Evolutionary conservation across 2,113 vertebrate species (phyloP).

Genomic region (Heterotilapia buettikoferi): DNA sequence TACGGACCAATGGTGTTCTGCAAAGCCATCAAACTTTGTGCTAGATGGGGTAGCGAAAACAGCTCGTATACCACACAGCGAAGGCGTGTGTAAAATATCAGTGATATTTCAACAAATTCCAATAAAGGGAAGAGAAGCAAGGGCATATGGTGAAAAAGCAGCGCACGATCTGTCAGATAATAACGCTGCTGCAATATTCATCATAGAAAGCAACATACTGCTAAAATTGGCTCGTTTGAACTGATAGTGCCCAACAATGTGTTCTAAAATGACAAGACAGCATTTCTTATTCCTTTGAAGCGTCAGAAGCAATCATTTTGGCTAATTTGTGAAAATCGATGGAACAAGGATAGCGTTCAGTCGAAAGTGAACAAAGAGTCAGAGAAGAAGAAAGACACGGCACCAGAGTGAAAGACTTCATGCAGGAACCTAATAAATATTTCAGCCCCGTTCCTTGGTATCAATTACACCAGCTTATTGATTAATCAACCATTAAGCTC

Average conservation of each 20-base stretch:
- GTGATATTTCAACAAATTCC: not conserved
- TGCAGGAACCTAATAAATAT: conserved; percentile 43
- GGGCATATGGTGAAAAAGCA: not conserved
- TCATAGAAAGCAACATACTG: not conserved
- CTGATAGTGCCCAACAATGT: not conserved
- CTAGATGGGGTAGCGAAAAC: not conserved
- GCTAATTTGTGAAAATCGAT: conserved; percentile 10
- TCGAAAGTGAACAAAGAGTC: not conserved
- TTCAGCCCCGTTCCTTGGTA: conserved; percentile 37
- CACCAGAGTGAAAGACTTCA: not conserved
- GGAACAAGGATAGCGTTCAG: not conserved
- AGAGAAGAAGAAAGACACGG: not conserved
- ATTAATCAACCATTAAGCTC: conserved; percentile 53
- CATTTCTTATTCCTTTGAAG: conserved; percentile 10
- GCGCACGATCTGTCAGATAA: not conserved
- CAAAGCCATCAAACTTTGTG: not conserved
- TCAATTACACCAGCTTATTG: conserved; percentile 57
- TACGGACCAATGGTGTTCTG: not conserved
- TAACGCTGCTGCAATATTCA: conserved; percentile 35
- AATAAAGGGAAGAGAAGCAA: not conserved
- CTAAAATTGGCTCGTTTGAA: conserved; percentile 24
- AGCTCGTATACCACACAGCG: not conserved
- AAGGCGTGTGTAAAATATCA: not conserved
- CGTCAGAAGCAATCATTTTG: not conserved
- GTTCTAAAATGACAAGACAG: not conserved